Evolutionary conservation across 1,140 invertebrate species (phyloP), one percentile per base, ranked within the genome.

Genomic region (Drosophila pandora): DNA sequence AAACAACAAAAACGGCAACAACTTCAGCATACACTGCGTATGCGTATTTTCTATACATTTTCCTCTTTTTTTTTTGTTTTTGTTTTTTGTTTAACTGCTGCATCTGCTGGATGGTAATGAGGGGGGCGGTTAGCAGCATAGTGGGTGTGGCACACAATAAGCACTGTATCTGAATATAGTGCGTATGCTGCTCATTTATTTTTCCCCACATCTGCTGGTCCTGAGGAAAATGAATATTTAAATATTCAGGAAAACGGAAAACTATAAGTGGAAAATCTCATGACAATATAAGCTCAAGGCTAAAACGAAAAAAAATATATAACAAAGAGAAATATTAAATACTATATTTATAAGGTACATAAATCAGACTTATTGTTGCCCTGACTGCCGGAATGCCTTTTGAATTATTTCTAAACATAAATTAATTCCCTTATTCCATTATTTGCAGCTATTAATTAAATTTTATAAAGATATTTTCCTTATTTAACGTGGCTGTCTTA

Each of bases 171-270:
- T 60, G 74, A 57, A 63, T 78, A 73, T 73, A 56, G 62, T 87
- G 81, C 82, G 81, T 84, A 70, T 83, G 79, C 37, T 85, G 82
- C 79, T 85, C 82, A 81, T 85, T 85, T 85, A 82, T 78, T 85
- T 76, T 25, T 50, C 61, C 23, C 56, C 64, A 25, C 59, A 60
- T 55, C 43, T 61, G 59, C 41, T 64, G 48, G 45, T 43, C 48
- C 55, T 12, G 49, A 74, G 52, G 43, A 43, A 45, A 22, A 28
- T 58, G 49, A 10, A 61, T 58, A 45, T 54, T 47, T 25, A 34
- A 58, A 41, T 7, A 39, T 4, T 45, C 28, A 10, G 7, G 9
- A 10, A 34, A 30, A 49, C 2, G 34, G 10, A 34, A 13, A 21
- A 25, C 47, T 21, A 63, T 32, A 45, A 41, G 43, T 28, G 64